Evolutionary conservation across 2,888 invertebrate species (phyloP).

Genomic region (Machimus rusticus): DNA sequence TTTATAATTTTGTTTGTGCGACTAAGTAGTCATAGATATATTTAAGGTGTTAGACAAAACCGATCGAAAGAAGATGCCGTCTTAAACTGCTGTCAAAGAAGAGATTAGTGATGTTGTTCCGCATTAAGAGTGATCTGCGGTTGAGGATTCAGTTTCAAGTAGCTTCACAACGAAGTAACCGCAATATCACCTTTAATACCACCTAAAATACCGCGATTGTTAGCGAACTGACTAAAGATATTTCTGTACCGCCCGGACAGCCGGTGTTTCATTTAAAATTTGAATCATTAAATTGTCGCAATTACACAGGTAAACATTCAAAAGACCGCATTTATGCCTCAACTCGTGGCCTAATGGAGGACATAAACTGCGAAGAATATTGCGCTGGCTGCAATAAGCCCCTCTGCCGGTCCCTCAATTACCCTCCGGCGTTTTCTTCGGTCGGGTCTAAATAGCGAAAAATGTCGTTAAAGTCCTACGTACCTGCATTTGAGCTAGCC

Average conservation of each 20-base stretch:
- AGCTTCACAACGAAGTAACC: background rate
- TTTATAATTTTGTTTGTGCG: background rate
- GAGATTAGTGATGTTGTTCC: background rate
- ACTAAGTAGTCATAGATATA: background rate
- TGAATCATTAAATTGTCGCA: background rate
- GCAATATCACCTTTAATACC: background rate
- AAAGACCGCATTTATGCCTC: background rate
- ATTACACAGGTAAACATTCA: background rate
- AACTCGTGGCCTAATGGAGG: background rate
- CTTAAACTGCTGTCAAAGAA: background rate
- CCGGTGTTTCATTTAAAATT: background rate
- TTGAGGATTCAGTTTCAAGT: background rate
- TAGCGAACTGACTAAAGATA: background rate
- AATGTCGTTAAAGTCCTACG: slow-evolving; percentile 50
- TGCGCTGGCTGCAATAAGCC: background rate
- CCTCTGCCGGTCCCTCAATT: background rate
- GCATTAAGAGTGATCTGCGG: background rate
- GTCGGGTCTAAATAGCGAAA: background rate
- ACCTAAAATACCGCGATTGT: background rate
- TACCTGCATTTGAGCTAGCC: slow-evolving; percentile 64
- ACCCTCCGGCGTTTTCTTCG: background rate
- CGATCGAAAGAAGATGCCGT: background rate
- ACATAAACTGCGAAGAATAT: background rate
- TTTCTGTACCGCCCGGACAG: background rate
- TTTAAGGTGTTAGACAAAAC: background rate